Evolutionary conservation across 2,113 vertebrate genomes (phyloP).

Genomic region (Eptesicus fuscus): DNA sequence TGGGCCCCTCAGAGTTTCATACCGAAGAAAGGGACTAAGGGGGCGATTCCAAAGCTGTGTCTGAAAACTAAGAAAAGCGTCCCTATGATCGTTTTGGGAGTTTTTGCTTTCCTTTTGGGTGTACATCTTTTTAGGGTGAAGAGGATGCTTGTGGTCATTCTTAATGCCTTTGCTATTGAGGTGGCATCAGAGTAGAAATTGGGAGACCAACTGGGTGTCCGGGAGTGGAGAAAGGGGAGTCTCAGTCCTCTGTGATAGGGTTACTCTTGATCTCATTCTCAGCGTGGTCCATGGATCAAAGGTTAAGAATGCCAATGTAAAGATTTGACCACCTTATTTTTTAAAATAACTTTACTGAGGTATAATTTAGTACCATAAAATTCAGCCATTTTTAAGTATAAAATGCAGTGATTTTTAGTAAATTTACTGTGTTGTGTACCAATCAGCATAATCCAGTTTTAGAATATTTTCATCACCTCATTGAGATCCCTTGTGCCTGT

Average conservation of each 20-base stretch:
- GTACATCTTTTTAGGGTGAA: neutral
- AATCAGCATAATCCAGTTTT: neutral
- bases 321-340: neutral
- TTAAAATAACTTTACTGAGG: neutral
- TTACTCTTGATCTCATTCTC: neutral
- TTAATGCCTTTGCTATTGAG: neutral
- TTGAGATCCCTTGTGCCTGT: neutral
- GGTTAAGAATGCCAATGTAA: neutral
- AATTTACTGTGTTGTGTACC: neutral
- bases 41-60: neutral
- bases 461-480: neutral
- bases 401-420: neutral
- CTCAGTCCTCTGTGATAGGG: neutral
- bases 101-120: neutral
- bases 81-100: neutral
- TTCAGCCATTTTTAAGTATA: neutral
- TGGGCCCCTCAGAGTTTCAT: neutral
- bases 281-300: neutral
- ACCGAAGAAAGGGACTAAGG: neutral
- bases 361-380: neutral
- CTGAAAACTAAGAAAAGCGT: neutral
- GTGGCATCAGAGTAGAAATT: neutral
- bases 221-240: neutral
- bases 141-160: neutral
- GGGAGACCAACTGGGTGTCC: neutral